phyloP scores from a whole-genome alignment of 1,140 invertebrate species.

The Ostrea denselamellosa region DNA sequence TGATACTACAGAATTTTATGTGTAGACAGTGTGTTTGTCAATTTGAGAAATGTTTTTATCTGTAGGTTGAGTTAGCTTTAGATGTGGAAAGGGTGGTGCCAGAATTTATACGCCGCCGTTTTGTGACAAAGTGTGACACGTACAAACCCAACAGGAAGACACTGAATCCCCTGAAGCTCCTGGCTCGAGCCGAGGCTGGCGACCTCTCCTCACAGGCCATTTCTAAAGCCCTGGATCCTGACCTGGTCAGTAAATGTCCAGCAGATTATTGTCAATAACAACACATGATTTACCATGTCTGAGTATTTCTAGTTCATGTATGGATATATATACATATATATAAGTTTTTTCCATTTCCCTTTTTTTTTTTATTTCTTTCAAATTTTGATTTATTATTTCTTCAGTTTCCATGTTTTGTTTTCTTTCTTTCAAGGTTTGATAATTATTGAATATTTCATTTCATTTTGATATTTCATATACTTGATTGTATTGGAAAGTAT shows the following conservation, averaged over 20 bases:
- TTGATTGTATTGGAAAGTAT: too few relatives aligned
- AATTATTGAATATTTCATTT: too few relatives aligned
- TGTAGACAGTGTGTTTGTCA: background rate
- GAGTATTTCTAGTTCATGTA: background rate
- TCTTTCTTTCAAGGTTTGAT: too few relatives aligned
- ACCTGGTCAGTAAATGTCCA: conserved; percentile 69
- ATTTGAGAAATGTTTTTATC: background rate
- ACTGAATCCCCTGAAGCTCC: conserved; percentile 56
- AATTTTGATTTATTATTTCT: too few relatives aligned
- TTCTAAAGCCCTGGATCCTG: conserved; percentile 73
- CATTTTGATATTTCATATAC: too few relatives aligned
- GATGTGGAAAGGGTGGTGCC: conserved; percentile 80
- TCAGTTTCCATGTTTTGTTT: too few relatives aligned
- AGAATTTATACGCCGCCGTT: conserved; percentile 76
- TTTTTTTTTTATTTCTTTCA: too few relatives aligned
- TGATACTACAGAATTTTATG: too few relatives aligned
- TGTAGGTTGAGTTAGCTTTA: conserved; percentile 78
- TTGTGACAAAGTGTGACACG: conserved; percentile 71
- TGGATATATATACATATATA: too few relatives aligned
- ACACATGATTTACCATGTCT: too few relatives aligned
- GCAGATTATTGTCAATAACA: too few relatives aligned
- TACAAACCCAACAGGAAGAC: conserved; percentile 75
- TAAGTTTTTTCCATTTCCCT: too few relatives aligned
- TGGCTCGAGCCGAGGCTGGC: conserved; percentile 62
- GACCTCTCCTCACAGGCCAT: conserved; percentile 69